phyloP scores from a whole-genome alignment of 2,888 invertebrate genomes.

The Mesopsocus fuscifrons region DNA sequence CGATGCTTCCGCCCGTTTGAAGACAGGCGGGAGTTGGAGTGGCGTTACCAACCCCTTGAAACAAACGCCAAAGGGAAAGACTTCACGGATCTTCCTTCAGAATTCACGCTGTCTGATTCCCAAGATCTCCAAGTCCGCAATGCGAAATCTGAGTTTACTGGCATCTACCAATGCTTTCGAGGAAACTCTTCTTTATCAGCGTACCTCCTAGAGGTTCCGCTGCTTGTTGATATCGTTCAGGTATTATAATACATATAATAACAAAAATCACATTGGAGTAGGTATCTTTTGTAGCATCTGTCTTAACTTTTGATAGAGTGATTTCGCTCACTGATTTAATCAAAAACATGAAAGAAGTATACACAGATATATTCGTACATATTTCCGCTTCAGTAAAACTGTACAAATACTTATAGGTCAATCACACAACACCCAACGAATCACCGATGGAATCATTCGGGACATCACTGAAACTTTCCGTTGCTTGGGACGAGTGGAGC shows the following conservation, averaged over 20 bases:
- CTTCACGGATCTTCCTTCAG: background rate
- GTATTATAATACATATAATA: too few species aligned
- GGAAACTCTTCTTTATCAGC: background rate
- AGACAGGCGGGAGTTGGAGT: background rate
- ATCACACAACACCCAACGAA: too few species aligned
- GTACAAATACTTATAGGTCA: too few species aligned
- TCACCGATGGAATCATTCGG: too few species aligned
- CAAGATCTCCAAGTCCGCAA: background rate
- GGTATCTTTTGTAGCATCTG: slow-evolving; percentile 9
- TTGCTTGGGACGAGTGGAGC: slow-evolving; percentile 43
- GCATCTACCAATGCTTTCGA: slow-evolving; percentile 1
- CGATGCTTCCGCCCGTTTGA: background rate
- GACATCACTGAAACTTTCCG: slow-evolving; percentile 17
- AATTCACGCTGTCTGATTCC: background rate
- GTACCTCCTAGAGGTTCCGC: slow-evolving; percentile 1
- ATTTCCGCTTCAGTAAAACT: too few species aligned
- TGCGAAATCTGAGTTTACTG: background rate
- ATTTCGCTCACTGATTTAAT: too few species aligned
- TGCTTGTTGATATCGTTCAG: background rate
- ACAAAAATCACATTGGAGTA: slow-evolving; percentile 10
- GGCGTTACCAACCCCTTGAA: background rate
- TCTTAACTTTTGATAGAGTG: too few species aligned
- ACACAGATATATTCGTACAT: too few species aligned
- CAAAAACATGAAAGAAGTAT: too few species aligned
- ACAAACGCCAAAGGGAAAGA: background rate